These are phyloP conservation scores for Aphaenogaster rudis DNA, from an alignment of 1,140 invertebrate genomes.

Conservation along the genomic window DNA sequence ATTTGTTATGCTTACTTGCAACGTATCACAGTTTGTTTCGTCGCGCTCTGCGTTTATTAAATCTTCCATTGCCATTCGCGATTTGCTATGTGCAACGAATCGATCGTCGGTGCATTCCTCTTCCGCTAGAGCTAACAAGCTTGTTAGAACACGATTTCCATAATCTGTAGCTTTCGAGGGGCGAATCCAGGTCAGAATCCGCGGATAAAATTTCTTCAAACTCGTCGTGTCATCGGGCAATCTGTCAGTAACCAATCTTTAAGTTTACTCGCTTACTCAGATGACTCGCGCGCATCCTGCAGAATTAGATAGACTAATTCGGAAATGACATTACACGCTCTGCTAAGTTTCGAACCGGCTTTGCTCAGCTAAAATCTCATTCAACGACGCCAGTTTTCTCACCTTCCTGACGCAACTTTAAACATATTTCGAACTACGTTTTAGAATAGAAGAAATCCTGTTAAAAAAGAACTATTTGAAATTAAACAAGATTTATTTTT, in stretches of 20 bases:
- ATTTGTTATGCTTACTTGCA: not conserved
- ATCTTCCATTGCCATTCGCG: not conserved
- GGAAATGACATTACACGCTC: not conserved
- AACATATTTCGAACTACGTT: not conserved
- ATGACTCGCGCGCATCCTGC: not conserved
- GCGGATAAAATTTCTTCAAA: slow-evolving; percentile 39
- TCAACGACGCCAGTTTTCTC: not conserved
- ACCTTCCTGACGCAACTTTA: not conserved
- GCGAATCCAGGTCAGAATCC: slow-evolving; percentile 35
- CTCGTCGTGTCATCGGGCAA: not conserved
- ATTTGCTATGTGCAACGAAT: slow-evolving; percentile 9
- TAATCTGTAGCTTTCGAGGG: slow-evolving; percentile 31
- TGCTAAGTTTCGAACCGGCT: not conserved
- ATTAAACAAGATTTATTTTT: not conserved
- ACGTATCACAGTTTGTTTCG: not conserved
- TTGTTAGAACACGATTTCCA: slow-evolving; percentile 50
- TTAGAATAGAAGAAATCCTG: not conserved
- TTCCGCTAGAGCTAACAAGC: slow-evolving; percentile 41
- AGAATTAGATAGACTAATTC: slow-evolving; percentile 1
- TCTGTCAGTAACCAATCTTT: slow-evolving; percentile 10
- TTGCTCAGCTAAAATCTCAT: not conserved
- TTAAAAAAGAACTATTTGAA: not conserved
- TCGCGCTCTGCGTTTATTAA: slow-evolving; percentile 6
- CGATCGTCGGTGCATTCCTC: not conserved
- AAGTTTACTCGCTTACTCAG: slow-evolving; percentile 1